phyloP scores from a whole-genome alignment of 2,888 invertebrate genomes.

The Drosophila parthenogenetica region DNA sequence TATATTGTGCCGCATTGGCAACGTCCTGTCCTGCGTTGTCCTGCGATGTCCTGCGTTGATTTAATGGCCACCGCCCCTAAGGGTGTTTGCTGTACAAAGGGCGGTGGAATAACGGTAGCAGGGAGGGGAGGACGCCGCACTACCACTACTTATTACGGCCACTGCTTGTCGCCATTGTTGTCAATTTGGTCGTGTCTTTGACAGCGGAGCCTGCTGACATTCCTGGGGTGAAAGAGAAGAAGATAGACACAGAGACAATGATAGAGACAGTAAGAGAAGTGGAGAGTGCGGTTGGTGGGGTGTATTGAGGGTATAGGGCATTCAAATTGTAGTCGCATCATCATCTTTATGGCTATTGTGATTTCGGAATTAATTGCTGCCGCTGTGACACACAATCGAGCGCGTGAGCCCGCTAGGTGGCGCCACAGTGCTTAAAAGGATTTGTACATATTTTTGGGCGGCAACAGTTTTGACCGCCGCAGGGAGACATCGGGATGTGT shows the following conservation, averaged over 20 bases:
- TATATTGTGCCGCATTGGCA: conserved; percentile 76
- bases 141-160: conserved; percentile 71
- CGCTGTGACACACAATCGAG: conserved; percentile 50
- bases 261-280: not conserved
- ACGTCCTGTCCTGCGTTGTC: conserved; percentile 32
- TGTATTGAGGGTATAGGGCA: conserved; percentile 36
- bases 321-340: conserved; percentile 79
- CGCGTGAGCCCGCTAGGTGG: conserved; percentile 55
- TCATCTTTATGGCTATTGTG: conserved; percentile 80
- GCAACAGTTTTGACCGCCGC: conserved; percentile 46
- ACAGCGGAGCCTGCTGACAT: conserved; percentile 51
- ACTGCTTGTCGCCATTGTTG: conserved; percentile 79
- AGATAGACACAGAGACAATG: not conserved
- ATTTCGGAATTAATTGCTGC: conserved; percentile 79
- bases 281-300: conserved; percentile 10
- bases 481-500: not conserved
- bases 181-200: conserved; percentile 76
- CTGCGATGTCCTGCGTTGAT: conserved; percentile 75
- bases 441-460: conserved; percentile 56
- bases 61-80: conserved; percentile 66
- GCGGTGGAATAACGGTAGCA: not conserved
- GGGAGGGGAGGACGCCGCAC: conserved; percentile 20
- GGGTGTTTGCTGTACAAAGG: not conserved
- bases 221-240: not conserved
- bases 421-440: conserved; percentile 76